phyloP scores from a whole-genome alignment of 2,888 invertebrate genomes.

The Miltochrista miniata region DNA sequence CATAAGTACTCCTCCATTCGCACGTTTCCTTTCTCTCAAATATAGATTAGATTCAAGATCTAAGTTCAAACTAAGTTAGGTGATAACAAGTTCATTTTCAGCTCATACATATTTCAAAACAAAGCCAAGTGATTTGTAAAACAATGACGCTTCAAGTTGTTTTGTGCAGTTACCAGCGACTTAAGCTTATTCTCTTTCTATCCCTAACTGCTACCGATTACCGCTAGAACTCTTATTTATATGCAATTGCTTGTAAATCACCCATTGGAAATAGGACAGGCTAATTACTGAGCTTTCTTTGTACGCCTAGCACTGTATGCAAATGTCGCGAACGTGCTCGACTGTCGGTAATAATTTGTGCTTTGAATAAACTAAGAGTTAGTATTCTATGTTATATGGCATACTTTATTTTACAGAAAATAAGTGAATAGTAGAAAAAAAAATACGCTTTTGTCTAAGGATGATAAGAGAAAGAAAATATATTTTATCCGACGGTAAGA shows the following conservation, averaged over 20 bases:
- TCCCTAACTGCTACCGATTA: constrained; percentile 23
- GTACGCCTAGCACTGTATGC: constrained; percentile 27
- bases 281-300: constrained; percentile 42
- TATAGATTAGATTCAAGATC: too few relatives aligned
- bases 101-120: background rate
- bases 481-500: too few relatives aligned
- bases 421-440: background rate
- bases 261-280: constrained; percentile 37
- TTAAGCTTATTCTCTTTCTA: constrained; percentile 11
- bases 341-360: constrained; percentile 29
- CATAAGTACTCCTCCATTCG: too few relatives aligned
- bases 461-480: too few relatives aligned
- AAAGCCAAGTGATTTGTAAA: background rate
- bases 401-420: background rate
- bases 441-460: too few relatives aligned
- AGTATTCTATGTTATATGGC: background rate
- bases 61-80: too few relatives aligned
- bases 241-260: constrained; percentile 38
- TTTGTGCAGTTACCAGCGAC: background rate
- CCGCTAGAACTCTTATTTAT: constrained; percentile 27
- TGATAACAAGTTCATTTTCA: too few relatives aligned
- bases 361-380: constrained; percentile 25
- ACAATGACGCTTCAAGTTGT: background rate
- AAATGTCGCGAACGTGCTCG: constrained; percentile 47
- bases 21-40: too few relatives aligned